Base-by-base conservation (phyloP, 2,113 vertebrate species). In the Calcarius ornatus region DNA sequence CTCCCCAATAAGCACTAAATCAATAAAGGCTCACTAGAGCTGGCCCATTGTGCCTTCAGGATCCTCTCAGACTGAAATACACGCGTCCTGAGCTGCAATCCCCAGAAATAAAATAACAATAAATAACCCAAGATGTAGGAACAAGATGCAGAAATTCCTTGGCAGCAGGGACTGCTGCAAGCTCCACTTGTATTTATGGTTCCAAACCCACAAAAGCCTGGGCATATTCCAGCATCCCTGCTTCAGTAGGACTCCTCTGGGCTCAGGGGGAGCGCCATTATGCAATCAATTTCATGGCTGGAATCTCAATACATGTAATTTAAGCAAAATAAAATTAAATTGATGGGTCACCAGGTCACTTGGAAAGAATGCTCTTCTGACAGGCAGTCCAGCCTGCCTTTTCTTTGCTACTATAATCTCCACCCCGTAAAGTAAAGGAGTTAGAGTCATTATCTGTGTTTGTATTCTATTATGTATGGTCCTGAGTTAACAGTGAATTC, bases 321-420 rank as follows among this genome's bases (percentile, higher is more conserved):
- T 93, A 92, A 96, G 82, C 40, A 92, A 94, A 95, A 94, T 92
- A 94, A 96, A 95, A 95, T 94, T 83, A 94, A 95, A 93, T 83
- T 70, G 71, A 43, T 78, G 60, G 88, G 94, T 97, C 94, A 93
- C 9, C 17, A 50, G 86, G 91, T 97, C 92, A 81, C 66, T 88
- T 93, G 80, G 90, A 93, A 94, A 88, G 76, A 93, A 81, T 2
- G 3, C 9, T 91, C 86, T 86, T 66, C 68, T 83, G 83, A 94
- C 88, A 90, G 51, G 88, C 86, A 91, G 68, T 60, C 56, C 76
- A 84, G 50, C 51, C 69, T 66, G 83, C 35, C 51, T 60, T 93
- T 88, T 59, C 69, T 94, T 88, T 78, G 50, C 76, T 88, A 42
- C 91, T 93, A n/a, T 70, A 78, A 84, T 88, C 80, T 77, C 15